phyloP scores from a whole-genome alignment of 2,113 vertebrate species.

The Daphoenositta chrysoptera region DNA sequence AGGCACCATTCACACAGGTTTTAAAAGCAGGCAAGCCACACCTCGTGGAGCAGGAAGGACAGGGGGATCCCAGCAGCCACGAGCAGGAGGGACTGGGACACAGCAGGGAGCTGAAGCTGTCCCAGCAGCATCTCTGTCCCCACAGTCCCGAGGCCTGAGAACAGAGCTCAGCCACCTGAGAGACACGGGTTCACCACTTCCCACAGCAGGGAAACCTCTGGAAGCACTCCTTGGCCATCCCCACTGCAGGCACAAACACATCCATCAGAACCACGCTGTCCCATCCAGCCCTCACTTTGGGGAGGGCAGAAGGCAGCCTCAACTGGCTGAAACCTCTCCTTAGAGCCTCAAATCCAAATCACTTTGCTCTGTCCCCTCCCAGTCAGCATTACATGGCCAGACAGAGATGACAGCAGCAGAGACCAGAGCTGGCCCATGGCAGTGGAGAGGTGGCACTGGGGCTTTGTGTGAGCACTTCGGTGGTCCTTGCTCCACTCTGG shows the following conservation, averaged over 20 bases:
- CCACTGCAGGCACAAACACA: neutral
- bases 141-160: neutral
- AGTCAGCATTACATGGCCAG: neutral
- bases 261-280: neutral
- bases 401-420: neutral
- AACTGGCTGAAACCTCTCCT: neutral
- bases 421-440: neutral
- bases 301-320: neutral
- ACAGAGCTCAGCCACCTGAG: neutral
- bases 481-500: fast-evolving
- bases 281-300: neutral
- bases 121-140: neutral
- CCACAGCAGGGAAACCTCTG: neutral
- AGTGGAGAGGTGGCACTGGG: neutral
- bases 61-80: neutral
- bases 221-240: neutral
- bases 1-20: neutral
- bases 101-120: neutral
- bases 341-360: neutral
- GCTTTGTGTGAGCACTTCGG: neutral
- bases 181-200: neutral
- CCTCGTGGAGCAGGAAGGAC: neutral
- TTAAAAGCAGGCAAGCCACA: neutral
- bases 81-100: neutral
- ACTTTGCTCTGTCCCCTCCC: neutral